Base-by-base conservation (phyloP, 1,140 invertebrate species). In the Daktulosphaira vitifoliae region DNA sequence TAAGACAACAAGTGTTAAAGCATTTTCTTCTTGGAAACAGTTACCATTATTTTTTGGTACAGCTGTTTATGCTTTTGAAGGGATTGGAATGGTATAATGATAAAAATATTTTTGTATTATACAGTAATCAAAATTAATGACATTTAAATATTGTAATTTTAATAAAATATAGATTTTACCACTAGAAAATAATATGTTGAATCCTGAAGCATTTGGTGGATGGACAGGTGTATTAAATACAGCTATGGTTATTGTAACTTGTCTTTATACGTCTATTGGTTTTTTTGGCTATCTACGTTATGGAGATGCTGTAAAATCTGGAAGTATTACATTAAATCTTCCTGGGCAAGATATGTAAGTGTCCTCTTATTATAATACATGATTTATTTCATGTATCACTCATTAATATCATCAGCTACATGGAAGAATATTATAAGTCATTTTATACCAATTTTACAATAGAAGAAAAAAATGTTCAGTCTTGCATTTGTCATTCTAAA, bases 211-310 rank as follows among this genome's bases (percentile, higher is more conserved):
- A 72, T 92, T 94, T 77, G 81, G 82, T 22, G 90, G 90, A 3
- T 83, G 80, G 76, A 86, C 81, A 53, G 91, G 92, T 6, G 89
- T 95, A 15, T 74, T 95, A 1, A 94, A 92, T 68, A 89, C 88
- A 9, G 87, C 86, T 18, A 94, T 95, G 91, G 81, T 87, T 1
- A 83, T 90, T 52, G 89, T 94, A 7, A 84, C 85, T 4, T 83
- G 81, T 54, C 73, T 93, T 2, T 94, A 94, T 72, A 87, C 86
- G 18, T 84, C 84, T 4, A 84, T 93, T 26, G 92, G 90, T 39
- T 94, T 93, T 76, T 95, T 90, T 77, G 92, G 91, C 15, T 95
- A 92, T 73, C 77, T 95, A 18, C 89, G 90, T 71, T 95, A 89
- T 76, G 90, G 90, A 2, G 84, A 90, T 48, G 73, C 76, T 66